Base-by-base conservation (phyloP, 2,888 invertebrate species). In the Amphipoea oculea region DNA sequence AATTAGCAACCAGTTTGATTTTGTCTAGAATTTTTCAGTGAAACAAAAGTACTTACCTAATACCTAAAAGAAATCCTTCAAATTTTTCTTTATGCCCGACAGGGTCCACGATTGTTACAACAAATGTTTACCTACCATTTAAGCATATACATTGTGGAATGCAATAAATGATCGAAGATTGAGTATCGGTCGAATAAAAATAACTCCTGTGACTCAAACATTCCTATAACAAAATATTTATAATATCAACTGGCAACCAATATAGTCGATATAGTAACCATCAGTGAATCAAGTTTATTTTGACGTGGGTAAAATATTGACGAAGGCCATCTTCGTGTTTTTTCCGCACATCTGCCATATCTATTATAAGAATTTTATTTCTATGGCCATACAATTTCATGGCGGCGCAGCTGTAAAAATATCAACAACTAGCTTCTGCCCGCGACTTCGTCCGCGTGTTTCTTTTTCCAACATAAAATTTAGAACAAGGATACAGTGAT, bases 181-280 rank as follows among this genome's bases (percentile, higher is more conserved):
- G 42, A 9, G 6, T 40, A 68, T 36, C 51, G 5, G 2, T 29
- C 42, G 36, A 69, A 79, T 54, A 11, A 62, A 62, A 70, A 70
- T 67, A 78, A 48, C 57, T 78, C n/a, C 29, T n/a, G 36, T 78
- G 78, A 54, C 29, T 65, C 65, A 54, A 75, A 45, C 29, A 48
- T 42, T 66, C 12, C 11, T 45, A 45, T 40, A 60, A 68, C 60
- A 79, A 79, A 51, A 60, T 60, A 67, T 60, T 60, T 60, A 20
- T 2, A 45, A 40, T 54, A 65, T n/a, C 42, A 36, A 60, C 57
- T 12, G 3, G 36, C 4, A 40, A 20, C 42, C 72, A 72, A 74
- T 36, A 29, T 14, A 62, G 54, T 54, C 20, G 4, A 57, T 40
- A 9, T 14, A 12, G 12, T 23, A 45, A 17, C 7, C 4, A 60